Conservation (phyloP, 2,797 vertebrate genomes). For the Esox masquinongy region DNA sequence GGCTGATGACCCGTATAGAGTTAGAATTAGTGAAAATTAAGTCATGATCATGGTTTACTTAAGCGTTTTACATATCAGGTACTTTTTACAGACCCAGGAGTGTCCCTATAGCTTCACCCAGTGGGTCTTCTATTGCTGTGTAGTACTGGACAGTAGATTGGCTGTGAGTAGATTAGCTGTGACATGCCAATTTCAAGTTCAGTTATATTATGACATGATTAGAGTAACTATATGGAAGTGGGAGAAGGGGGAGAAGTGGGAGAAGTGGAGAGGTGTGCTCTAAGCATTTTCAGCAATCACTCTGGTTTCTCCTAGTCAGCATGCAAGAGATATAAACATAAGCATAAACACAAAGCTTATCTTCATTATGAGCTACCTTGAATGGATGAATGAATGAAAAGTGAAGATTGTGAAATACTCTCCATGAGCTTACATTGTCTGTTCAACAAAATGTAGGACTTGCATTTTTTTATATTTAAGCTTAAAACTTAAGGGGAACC, state of each 20-base stretch:
- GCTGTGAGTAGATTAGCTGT: constrained; percentile 12
- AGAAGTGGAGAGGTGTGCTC: neutral
- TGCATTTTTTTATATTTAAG: neutral
- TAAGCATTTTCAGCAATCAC: constrained; percentile 51
- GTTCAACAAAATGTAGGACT: neutral
- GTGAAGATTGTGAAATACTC: neutral
- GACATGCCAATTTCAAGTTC: constrained; percentile 8
- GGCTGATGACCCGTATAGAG: constrained; percentile 50
- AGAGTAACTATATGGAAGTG: constrained; percentile 8
- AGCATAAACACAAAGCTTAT: constrained; percentile 56
- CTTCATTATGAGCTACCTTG: constrained; percentile 62
- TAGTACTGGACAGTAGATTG: constrained; percentile 6
- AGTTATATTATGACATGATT: neutral
- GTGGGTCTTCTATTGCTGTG: neutral
- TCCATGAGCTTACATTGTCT: too few species aligned
- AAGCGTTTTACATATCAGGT: too few species aligned
- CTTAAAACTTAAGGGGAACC: neutral
- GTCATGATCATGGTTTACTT: too few species aligned
- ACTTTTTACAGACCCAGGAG: too few species aligned
- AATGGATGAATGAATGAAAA: constrained; percentile 46
- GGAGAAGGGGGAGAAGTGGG: constrained; percentile 10
- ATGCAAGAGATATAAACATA: constrained; percentile 51
- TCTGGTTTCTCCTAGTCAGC: constrained; percentile 51
- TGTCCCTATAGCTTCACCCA: neutral
- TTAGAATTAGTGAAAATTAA: too few species aligned